A percentile compares a stretch with the other conserved stretches of the same genome.
Evolutionary conservation across 2,113 vertebrate species (phyloP).

Genomic region (Paradoxurus hermaphroditus): DNA sequence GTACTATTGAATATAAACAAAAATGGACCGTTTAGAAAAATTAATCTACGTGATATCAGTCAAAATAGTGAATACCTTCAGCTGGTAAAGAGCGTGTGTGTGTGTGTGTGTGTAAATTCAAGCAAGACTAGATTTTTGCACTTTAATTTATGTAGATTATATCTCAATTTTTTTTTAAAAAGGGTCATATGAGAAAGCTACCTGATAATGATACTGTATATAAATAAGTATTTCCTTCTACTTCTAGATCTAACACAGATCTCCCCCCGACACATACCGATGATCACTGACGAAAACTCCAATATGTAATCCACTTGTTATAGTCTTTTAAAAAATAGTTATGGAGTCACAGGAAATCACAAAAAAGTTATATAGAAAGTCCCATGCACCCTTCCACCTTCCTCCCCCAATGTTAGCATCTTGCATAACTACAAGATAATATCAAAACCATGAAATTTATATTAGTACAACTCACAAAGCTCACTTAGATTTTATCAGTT

Average conservation of each 20-base stretch:
- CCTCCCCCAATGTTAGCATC: not conserved
- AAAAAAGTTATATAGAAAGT: not conserved
- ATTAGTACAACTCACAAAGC: not conserved
- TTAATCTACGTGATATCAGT: not conserved
- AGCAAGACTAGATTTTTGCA: not conserved
- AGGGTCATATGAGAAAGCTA: not conserved
- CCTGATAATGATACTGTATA: not conserved
- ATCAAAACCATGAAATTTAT: not conserved
- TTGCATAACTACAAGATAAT: not conserved
- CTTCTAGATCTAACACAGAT: not conserved
- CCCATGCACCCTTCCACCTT: not conserved
- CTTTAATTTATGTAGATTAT: not conserved
- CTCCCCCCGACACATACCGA: not conserved
- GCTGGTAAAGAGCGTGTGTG: not conserved
- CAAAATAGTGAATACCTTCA: not conserved
- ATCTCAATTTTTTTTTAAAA: not conserved
- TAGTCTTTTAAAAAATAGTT: not conserved
- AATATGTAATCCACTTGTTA: not conserved
- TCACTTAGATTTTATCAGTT: not conserved
- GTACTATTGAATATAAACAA: not conserved
- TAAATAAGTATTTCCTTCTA: not conserved
- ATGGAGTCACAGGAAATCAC: not conserved
- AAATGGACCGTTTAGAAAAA: not conserved
- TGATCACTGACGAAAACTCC: not conserved
- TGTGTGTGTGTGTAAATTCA: not conserved